phyloP scores from a whole-genome alignment of 2,797 vertebrate species.

The Hybognathus amarus region DNA sequence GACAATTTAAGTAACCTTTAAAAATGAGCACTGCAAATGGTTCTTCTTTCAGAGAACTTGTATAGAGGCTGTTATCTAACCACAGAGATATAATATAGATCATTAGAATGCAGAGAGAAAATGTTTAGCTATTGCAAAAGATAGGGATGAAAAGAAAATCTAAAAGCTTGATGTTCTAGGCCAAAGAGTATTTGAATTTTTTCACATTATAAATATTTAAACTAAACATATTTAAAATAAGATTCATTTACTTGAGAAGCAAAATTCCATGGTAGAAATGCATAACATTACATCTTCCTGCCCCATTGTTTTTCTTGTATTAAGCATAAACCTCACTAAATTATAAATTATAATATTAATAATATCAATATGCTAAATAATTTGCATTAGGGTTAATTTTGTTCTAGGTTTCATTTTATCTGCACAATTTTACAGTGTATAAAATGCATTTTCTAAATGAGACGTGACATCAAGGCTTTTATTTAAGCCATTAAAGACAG shows the following conservation, averaged over 20 bases:
- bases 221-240: background rate
- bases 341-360: background rate
- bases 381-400: background rate
- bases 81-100: conserved; percentile 19
- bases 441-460: background rate
- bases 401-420: too few relatives aligned
- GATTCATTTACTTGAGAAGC: background rate
- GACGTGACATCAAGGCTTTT: background rate
- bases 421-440: background rate
- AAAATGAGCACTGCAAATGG: background rate
- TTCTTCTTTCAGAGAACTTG: conserved; percentile 13
- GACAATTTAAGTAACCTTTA: conserved; percentile 25
- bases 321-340: background rate
- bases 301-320: background rate
- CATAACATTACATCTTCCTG: background rate
- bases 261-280: background rate
- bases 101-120: conserved; percentile 2
- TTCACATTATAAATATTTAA: background rate
- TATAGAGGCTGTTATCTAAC: conserved; percentile 32
- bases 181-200: background rate
- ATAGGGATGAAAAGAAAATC: background rate
- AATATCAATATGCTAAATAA: background rate
- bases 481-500: conserved; percentile 19
- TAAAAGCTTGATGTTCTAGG: background rate
- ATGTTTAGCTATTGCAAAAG: background rate